Conservation (phyloP, 2,888 invertebrate genomes). For the Stictocephala bisonia region DNA sequence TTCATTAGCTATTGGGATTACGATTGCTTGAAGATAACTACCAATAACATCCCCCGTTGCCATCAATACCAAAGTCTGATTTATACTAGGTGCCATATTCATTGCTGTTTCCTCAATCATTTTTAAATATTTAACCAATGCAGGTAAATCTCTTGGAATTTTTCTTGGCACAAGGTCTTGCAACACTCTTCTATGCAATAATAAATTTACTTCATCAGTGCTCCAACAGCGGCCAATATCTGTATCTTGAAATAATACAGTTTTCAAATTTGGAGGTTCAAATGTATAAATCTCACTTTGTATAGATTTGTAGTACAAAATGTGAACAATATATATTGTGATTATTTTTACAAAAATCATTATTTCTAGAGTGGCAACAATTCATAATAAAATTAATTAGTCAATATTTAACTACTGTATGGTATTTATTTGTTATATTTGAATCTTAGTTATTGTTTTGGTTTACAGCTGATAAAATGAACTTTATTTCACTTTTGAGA, state of each 20-base stretch:
- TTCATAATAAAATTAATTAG: no score
- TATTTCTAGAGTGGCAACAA: background rate
- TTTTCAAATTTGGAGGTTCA: conserved; percentile 45
- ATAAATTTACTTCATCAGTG: conserved; percentile 20
- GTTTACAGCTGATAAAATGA: no score
- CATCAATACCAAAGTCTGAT: conserved; percentile 31
- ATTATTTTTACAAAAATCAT: background rate
- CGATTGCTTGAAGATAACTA: conserved; percentile 52
- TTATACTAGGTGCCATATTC: background rate
- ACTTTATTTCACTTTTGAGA: no score
- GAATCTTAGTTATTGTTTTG: no score
- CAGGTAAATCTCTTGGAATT: conserved; percentile 50
- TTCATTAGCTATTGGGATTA: conserved; percentile 53
- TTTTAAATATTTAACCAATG: conserved; percentile 28
- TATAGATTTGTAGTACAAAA: no score
- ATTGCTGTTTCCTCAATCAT: conserved; percentile 31
- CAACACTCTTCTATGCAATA: conserved; percentile 48
- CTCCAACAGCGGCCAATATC: conserved; percentile 27
- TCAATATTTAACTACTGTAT: no score
- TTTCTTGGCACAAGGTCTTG: conserved; percentile 54
- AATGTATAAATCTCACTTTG: background rate
- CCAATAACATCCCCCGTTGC: conserved; percentile 54
- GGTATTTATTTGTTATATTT: no score
- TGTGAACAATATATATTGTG: background rate
- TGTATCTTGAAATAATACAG: conserved; percentile 30